Evolutionary conservation across 2,888 invertebrate genomes (phyloP), one percentile per base, ranked within the genome.

Genomic region (Aspidiotus destructor): DNA sequence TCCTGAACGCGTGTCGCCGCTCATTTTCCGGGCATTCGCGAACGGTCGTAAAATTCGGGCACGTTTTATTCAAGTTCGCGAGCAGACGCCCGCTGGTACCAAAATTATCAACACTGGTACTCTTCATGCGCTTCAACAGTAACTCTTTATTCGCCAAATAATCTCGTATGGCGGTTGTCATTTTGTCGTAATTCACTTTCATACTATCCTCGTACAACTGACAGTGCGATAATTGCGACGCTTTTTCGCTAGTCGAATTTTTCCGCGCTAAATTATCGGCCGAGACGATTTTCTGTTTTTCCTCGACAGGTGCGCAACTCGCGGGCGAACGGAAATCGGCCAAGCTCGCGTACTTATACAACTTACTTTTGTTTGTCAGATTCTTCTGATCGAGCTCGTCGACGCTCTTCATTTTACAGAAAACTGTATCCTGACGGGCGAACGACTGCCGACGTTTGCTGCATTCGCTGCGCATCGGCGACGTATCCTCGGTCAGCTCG

Each of bases 71-170:
- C 13, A 58, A 8, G 17, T 58, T 57, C 67, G 58, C 42, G 42
- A 58, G 48, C 48, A 60, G 41, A 42, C 67, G 58, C 9, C 60
- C 58, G 10, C 58, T 58, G 42, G 17, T n/a, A 41, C 41, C 57
- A 40, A 41, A 65, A 13, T 60, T 41, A 10, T 70, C 70, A 15
- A 70, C 58, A 41, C 69, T 70, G 44, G 58, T 68, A 41, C 70
- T 70, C 41, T 72, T 72, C 71, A 72, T 72, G 13, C 70, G 70
- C 52, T 70, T 69, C 17, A 69, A 60, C 17, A 72, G 68, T 16
- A 72, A 48, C 42, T 71, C 72, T 17, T 71, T 71, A 58, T 71
- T 71, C 17, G 71, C 71, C 48, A 71, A 7, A 17, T 71, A 71
- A 17, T 71, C 70, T 7, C 55, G 64, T 10, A 71, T 70, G 17